Conservation (phyloP, 1,140 invertebrate genomes). For the Cotesia typhae region DNA sequence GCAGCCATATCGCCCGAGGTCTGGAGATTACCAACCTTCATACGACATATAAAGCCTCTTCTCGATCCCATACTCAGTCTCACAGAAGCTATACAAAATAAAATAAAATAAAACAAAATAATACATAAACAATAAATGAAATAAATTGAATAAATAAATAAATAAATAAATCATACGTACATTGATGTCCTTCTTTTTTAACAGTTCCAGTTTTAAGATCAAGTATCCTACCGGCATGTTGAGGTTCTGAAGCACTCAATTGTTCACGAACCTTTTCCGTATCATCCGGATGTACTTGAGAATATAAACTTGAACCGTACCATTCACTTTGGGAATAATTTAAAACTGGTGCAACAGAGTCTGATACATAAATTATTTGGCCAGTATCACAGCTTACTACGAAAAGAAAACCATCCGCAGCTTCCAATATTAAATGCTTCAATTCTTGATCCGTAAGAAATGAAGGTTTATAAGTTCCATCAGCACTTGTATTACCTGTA, state of each 20-base stretch:
- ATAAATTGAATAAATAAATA: neutral
- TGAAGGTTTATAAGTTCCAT: constrained; percentile 97
- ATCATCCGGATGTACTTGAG: constrained; percentile 98
- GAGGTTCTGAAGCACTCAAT: constrained; percentile 95
- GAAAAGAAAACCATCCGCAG: constrained; percentile 99
- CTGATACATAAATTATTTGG: constrained; percentile 96
- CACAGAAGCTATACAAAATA: constrained; percentile 82
- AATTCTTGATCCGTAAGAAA: constrained; percentile 99
- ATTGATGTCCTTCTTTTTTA: constrained; percentile 98
- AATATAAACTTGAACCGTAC: constrained; percentile 95
- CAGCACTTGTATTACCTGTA: constrained; percentile 91
- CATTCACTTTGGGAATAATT: constrained; percentile 96
- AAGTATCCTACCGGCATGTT: constrained; percentile 93
- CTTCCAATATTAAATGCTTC: constrained; percentile 98
- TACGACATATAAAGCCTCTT: constrained; percentile 97
- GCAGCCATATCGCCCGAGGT: constrained; percentile 81
- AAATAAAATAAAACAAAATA: constrained; percentile 2
- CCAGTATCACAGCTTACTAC: constrained; percentile 98
- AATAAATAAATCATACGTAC: constrained; percentile 67
- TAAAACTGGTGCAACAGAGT: constrained; percentile 97
- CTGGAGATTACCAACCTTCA: constrained; percentile 92
- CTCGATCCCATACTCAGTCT: constrained; percentile 97
- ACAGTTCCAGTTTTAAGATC: constrained; percentile 98
- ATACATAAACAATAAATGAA: constrained; percentile 20
- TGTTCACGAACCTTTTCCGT: constrained; percentile 98